Base-by-base conservation (phyloP, 2,113 vertebrate species). In the Ailurus styani region DNA sequence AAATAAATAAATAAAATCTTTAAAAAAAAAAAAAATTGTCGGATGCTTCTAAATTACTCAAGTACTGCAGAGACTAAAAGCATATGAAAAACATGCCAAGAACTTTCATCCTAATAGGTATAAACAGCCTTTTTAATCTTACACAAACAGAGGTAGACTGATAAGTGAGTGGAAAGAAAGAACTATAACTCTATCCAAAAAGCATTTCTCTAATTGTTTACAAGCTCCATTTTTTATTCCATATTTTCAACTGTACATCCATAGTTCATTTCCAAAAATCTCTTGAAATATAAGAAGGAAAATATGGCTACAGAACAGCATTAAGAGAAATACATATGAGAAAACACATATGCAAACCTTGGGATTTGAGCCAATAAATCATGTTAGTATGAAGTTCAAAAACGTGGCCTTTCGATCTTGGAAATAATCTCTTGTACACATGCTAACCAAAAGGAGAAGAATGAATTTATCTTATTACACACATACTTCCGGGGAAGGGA, bases 241-340 rank as follows among this genome's bases (percentile, higher is more conserved):
- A 45, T 54, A 91, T 89, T 90, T 96, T 90, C 20, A 95, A 90
- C 70, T 93, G 93, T 6, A 90, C 14, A 86, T 31, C 40, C 47
- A 95, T 37, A 87, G 47, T 73, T 87, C 54, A 54, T 68, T 81
- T 66, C 95, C 66, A 89, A 95, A 96, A 90, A 82, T 78, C 40
- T 96, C 47, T 83, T 87, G 34, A 64, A 96, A 90, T 70, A 85
- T n/a, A 50, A 92, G 82, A 96, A 91, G 57, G 75, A 57, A 88
- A 87, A 87, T 72, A 93, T 20, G 34, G 62, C n/a, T 92, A 47
- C 3, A 78, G 29, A 57, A 79, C 54, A 96, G 57, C 23, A 78
- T 72, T 79, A 31, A 14, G 73, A 47, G 73, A 77, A 47, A 77
- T 55, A 83, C 68, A 47, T 73, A 50, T 57, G n/a, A 95, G 68